Conservation (phyloP, 1,140 invertebrate species). For the Halesus radiatus region DNA sequence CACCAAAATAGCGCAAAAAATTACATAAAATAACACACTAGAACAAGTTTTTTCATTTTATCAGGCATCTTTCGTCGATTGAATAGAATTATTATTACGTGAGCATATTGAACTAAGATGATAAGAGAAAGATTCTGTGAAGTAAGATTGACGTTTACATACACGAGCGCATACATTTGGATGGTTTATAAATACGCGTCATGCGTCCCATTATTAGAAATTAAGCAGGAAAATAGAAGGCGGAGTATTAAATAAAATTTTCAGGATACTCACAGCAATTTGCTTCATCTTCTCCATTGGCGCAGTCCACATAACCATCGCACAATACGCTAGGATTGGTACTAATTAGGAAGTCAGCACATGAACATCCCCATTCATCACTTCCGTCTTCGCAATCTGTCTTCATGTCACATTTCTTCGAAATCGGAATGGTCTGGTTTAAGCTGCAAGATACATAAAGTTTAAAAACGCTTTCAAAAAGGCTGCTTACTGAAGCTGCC, state of each 20-base stretch:
- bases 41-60: no score
- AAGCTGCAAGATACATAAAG: slow-evolving; percentile 68
- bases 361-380: slow-evolving; percentile 83
- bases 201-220: not conserved
- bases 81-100: no score
- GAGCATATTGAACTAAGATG: no score
- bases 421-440: slow-evolving; percentile 73
- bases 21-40: no score
- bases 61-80: no score
- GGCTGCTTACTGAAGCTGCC: not conserved
- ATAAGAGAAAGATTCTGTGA: no score
- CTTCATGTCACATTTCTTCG: slow-evolving; percentile 77
- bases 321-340: slow-evolving; percentile 75
- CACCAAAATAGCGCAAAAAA: no score
- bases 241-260: not conserved
- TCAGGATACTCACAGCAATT: slow-evolving; percentile 71
- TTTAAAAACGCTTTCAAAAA: not conserved
- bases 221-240: not conserved
- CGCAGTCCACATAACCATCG: slow-evolving; percentile 84
- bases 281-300: slow-evolving; percentile 81
- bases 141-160: no score
- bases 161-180: no score
- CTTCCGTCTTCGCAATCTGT: slow-evolving; percentile 86
- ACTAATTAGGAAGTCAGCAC: slow-evolving; percentile 76
- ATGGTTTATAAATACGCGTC: no score